Conservation (phyloP, 2,797 vertebrate species). For the Pseudopleuronectes americanus region DNA sequence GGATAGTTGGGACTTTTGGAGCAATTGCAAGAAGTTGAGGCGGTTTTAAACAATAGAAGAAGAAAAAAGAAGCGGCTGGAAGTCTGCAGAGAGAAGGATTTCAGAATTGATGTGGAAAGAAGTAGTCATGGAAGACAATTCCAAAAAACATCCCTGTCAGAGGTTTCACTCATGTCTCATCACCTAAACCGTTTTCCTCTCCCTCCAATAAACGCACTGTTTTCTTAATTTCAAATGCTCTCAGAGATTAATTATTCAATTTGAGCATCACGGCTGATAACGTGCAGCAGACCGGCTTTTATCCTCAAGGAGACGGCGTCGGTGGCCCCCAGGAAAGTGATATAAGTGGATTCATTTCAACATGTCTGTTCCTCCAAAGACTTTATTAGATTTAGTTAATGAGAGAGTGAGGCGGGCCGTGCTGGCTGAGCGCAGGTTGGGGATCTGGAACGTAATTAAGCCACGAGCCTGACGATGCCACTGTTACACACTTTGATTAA, state of each 20-base stretch:
- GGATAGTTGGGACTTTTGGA: no score
- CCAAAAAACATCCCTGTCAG: not conserved
- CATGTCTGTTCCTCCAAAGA: conserved; percentile 82
- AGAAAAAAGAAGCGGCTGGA: no score
- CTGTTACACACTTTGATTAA: conserved; percentile 82
- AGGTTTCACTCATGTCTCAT: not conserved
- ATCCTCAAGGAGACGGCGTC: conserved; percentile 71
- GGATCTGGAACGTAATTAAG: conserved; percentile 83
- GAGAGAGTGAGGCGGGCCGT: conserved; percentile 72
- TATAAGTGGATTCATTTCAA: conserved; percentile 84
- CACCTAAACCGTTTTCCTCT: not conserved
- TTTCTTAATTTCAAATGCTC: conserved; percentile 59
- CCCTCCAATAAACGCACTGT: conserved; percentile 14
- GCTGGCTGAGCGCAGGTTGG: conserved; percentile 76
- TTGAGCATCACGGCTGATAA: conserved; percentile 67
- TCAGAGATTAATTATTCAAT: conserved; percentile 79
- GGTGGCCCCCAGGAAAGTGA: conserved; percentile 75
- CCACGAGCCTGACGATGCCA: conserved; percentile 72
- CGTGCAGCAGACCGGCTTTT: conserved; percentile 66
- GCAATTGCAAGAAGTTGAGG: no score
- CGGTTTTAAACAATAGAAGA: no score
- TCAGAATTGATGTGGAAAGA: not conserved
- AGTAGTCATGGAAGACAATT: conserved; percentile 10
- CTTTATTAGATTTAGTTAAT: conserved; percentile 86
- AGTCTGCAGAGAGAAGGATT: not conserved